These are phyloP conservation scores for Papilio dardanus DNA, from an alignment of 1,140 invertebrate genomes.

Conservation along the genomic window DNA sequence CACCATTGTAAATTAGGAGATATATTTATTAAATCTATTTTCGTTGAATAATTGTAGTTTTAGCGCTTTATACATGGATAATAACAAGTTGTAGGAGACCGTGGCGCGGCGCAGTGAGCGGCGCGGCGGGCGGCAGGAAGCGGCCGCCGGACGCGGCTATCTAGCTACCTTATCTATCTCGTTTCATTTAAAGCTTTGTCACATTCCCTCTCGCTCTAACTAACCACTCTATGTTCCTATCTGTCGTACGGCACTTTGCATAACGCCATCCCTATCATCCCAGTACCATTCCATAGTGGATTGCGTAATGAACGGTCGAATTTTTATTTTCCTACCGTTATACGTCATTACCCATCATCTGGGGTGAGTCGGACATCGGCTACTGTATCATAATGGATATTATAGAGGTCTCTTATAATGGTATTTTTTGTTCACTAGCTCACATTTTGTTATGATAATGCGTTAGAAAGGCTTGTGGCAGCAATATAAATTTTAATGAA, in stretches of 20 bases:
- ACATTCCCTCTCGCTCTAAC: constrained; percentile 61
- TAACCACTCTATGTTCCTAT: constrained; percentile 52
- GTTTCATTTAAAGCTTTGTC: constrained; percentile 68
- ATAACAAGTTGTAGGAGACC: constrained; percentile 46
- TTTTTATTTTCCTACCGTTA: constrained; percentile 72
- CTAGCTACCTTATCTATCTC: constrained; percentile 77
- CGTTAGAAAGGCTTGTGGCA: not conserved
- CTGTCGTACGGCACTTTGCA: constrained; percentile 44
- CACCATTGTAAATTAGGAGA: not conserved
- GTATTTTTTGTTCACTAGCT: constrained; percentile 40
- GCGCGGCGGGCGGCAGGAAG: constrained; percentile 60
- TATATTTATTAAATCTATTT: not conserved
- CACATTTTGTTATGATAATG: constrained; percentile 29
- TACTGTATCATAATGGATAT: constrained; percentile 60
- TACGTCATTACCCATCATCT: constrained; percentile 66
- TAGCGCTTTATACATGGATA: constrained; percentile 44
- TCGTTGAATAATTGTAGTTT: constrained; percentile 1
- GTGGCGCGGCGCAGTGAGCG: constrained; percentile 41
- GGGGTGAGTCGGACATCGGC: constrained; percentile 46
- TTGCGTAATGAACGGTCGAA: constrained; percentile 76
- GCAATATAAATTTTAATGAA: not conserved
- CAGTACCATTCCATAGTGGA: constrained; percentile 60
- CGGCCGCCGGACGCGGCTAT: constrained; percentile 76
- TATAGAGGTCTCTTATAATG: constrained; percentile 44
- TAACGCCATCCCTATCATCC: constrained; percentile 55